Base-by-base conservation (phyloP, 2,113 vertebrate genomes). In the Tetrax tetrax region DNA sequence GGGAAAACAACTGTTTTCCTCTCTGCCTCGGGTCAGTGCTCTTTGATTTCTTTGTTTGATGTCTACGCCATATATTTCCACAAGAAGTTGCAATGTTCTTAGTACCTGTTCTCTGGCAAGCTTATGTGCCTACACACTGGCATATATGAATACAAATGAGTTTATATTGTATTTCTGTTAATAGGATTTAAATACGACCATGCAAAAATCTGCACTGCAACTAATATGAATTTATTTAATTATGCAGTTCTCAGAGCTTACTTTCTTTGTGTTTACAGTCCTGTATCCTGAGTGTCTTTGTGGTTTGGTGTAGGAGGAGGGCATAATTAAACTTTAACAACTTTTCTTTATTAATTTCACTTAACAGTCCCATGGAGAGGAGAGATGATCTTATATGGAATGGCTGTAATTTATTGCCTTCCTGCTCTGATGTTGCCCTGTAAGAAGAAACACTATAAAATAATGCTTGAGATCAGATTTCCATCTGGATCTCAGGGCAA, bases 141-240 rank as follows among this genome's bases (percentile, higher is more conserved):
- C 83, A 94, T 87, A 84, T 7, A 71, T 81, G 77, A 97, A 95
- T 90, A 89, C 8, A 89, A 96, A 97, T 76, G 56, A 84, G 61
- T 84, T 95, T 89, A 87, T 45, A 72, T 7, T 69, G 66, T 84
- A 48, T 84, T 94, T 91, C 65, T 18, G 38, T 84, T 84, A 93
- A 95, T 53, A 82, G 35, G 69, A 91, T 85, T 94, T 85, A 91
- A 94, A 94, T 60, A 53, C 21, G 27, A 96, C 60, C 5, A 0
- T 82, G 74, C 56, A 95, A 95, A 93, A 94, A 82, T 57, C 53
- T 13, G 4, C 70, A 50, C 24, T 27, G 57, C 61, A 89, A 85
- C 48, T 82, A 87, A 91, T 69, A 78, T 1, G 13, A 45, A 79
- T 76, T 79, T 83, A 48, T 90, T 96, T 79, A 87, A 91, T 87